Percentiles rank a stretch among this genome's conserved stretches.
These are phyloP conservation scores for Lycophotia porphyrea DNA, from an alignment of 2,888 invertebrate genomes.

Conservation along the genomic window DNA sequence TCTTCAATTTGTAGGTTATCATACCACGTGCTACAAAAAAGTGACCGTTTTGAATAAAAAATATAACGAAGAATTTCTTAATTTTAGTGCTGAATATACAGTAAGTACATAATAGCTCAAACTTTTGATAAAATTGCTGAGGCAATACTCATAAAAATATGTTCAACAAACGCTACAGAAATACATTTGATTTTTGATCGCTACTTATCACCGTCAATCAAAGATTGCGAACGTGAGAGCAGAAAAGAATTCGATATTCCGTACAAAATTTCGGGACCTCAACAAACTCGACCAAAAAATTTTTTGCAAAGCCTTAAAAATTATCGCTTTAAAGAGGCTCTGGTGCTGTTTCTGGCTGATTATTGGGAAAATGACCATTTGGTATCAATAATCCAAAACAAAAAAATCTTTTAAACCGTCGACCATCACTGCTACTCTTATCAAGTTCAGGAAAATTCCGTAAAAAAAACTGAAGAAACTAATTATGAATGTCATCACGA, in stretches of 20 bases:
- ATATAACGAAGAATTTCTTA: too few species aligned
- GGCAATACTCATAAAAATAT: slow-evolving; percentile 29
- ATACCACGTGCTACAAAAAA: too few species aligned
- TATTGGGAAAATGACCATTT: background rate
- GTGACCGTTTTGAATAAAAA: too few species aligned
- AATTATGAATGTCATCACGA: too few species aligned
- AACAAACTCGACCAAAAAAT: slow-evolving; percentile 56
- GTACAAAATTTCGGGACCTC: slow-evolving; percentile 65
- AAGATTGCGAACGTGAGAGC: slow-evolving; percentile 62
- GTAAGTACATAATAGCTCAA: too few species aligned
- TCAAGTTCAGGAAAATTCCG: too few species aligned
- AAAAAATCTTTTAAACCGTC: too few species aligned
- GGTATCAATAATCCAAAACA: too few species aligned
- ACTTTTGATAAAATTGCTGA: slow-evolving; percentile 14
- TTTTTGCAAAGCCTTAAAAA: slow-evolving; percentile 55
- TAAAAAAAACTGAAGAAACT: too few species aligned
- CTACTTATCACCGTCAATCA: slow-evolving; percentile 74
- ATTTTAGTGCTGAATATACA: too few species aligned
- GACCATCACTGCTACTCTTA: too few species aligned
- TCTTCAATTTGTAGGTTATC: too few species aligned
- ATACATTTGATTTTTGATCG: slow-evolving; percentile 66
- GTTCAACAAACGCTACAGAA: slow-evolving; percentile 49
- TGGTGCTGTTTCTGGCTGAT: slow-evolving; percentile 53
- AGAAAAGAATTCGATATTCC: slow-evolving; percentile 22
- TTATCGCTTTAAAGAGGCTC: slow-evolving; percentile 57